Base-by-base conservation (phyloP, 2,888 invertebrate species). In the Machimus rusticus region DNA sequence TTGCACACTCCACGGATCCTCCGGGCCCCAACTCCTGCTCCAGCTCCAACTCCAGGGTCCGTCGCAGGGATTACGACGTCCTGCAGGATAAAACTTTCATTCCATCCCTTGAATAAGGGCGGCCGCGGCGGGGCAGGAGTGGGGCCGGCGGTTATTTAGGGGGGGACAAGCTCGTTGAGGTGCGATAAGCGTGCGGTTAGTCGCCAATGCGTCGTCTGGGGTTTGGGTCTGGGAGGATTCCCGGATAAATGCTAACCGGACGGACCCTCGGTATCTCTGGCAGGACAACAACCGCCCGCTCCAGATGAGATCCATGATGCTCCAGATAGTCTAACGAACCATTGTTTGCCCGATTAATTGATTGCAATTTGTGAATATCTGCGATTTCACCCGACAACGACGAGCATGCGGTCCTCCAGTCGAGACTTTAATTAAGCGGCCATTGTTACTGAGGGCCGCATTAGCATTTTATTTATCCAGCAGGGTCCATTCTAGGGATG, bases 361-460 rank as follows among this genome's bases (percentile, higher is more conserved):
- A 92, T 92, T 91, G 92, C 92, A 92, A 92, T 91, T 92, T 92
- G 92, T 91, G 90, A 90, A 92, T 66, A 66, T 84, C 82, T 66
- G 82, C 66, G 39, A 84, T 66, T 84, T 66, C 5, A 46, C 43
- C 43, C n/a, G n/a, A n/a, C n/a, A 39, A 57, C 57, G 66, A 55
- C 81, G 55, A 23, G 6, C 51, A 51, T 57, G 57, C 57, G n/a
- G 31, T 4, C 12, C 12, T 43, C 28, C 34, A 57, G 57, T 23
- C 46, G 79, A 81, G 34, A 37, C 76, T 74, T 87, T 88, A 88
- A 88, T 88, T 88, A 88, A 88, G 88, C 87, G 74, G 43, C 87
- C 86, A 88, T 88, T 88, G 87, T 88, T 78, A 1, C 31, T 57
- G 55, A 23, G 28, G 37, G 19, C 31, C 28, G 46, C 78, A 78